A percentile compares a stretch with the other conserved stretches of the same genome.
Conservation (phyloP, 2,797 vertebrate species). For the Graptemys geographica region DNA sequence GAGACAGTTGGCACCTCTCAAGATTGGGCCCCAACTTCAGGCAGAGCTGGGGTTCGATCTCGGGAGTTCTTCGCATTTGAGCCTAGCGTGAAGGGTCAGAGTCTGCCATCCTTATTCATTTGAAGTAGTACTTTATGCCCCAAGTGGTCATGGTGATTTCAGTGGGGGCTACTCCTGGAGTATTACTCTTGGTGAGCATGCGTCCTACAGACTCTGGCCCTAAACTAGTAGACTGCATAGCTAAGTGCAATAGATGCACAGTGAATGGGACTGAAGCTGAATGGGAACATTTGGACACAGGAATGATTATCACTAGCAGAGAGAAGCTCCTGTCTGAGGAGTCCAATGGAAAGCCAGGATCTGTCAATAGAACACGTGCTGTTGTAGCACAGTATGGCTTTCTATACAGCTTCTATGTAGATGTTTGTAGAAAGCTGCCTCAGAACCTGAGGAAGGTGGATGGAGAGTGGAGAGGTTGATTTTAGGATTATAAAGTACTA, state of each 20-base stretch:
- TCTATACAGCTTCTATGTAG: not conserved
- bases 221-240: not conserved
- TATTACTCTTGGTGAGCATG: not conserved
- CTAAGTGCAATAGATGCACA: not conserved
- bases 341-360: not conserved
- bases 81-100: rapidly evolving
- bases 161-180: not conserved
- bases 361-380: not conserved
- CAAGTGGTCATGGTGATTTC: not conserved
- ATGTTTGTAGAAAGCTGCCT: not conserved
- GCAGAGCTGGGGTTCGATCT: not conserved
- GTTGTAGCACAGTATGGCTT: not conserved
- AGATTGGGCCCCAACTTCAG: not conserved
- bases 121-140: not conserved
- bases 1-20: not conserved
- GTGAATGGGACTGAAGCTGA: not conserved
- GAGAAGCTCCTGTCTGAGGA: not conserved
- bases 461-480: no score
- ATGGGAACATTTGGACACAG: not conserved
- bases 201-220: not conserved
- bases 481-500: not conserved
- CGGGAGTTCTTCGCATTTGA: not conserved
- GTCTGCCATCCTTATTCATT: not conserved
- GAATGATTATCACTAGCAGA: not conserved
- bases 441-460: not conserved